Base-by-base conservation (phyloP, 2,888 invertebrate genomes). In the Trisateles emortualis region DNA sequence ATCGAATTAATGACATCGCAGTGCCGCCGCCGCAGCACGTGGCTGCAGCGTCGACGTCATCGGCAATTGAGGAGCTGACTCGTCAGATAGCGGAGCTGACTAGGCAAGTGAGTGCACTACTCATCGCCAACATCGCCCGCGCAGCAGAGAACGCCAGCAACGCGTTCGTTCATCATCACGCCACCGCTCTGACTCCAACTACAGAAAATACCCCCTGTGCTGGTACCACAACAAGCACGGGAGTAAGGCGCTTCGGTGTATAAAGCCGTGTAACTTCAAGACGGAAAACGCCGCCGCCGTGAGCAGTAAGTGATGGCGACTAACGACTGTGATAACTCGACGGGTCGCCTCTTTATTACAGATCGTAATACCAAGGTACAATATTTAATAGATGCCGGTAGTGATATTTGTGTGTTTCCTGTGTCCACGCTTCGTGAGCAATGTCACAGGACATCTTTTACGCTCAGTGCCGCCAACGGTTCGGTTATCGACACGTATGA, bases 211-310 rank as follows among this genome's bases (percentile, higher is more conserved):
- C 26, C 65, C 64, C 0, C 0, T 66, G 0, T 68, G 66, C 24
- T 71, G 69, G 66, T 69, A 73, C 44, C 73, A 73, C 16, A 10
- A 9, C 10, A 29, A 29, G 0, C 9, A 9, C 1, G 29, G 29
- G 0, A 1, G 9, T 0, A 29, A 29, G 2, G 29, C 29, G 2
- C 0, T 0, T 0, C 1, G 9, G 0, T 29, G 29, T 29, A 1
- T 29, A 0, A 1, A 4, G 0, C 29, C 29, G 0, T 29, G 29
- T 10, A 9, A 29, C 9, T 29, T 9, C 10, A 4, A 24, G 0
- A 8, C 29, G 29, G 29, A 0, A 29, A 29, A 29, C 3, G 8
- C 29, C n/a, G n/a, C n/a, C n/a, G n/a, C n/a, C 8, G 2, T 3
- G 8, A 9, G 29, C 8, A 10, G 10, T 29, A 6, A 9, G 10